Conservation (phyloP, 2,888 invertebrate genomes). For the Poecilus cupreus region DNA sequence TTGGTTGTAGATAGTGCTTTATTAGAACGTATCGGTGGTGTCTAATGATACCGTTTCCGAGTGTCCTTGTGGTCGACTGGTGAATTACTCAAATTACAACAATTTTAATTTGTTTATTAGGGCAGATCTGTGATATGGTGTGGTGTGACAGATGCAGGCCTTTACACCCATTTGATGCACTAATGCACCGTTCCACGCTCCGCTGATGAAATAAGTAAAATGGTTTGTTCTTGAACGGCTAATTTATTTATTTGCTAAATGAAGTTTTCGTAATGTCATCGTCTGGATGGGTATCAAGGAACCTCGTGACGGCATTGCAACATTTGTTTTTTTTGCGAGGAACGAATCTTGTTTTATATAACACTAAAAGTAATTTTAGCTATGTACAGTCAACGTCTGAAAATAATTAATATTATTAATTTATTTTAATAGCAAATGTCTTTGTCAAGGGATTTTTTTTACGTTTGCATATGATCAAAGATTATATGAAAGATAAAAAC, state of each 20-base stretch:
- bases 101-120: slow-evolving; percentile 40
- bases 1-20: not conserved
- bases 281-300: not conserved
- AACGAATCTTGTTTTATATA: too few species aligned
- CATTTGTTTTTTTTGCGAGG: too few species aligned
- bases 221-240: slow-evolving; percentile 36
- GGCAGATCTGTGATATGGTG: slow-evolving; percentile 27
- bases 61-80: slow-evolving; percentile 2
- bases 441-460: too few species aligned
- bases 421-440: too few species aligned
- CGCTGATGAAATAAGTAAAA: slow-evolving; percentile 14
- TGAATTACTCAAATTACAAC: slow-evolving; percentile 7
- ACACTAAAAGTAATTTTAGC: too few species aligned
- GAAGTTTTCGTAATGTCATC: slow-evolving; percentile 9
- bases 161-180: slow-evolving; percentile 19
- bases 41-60: slow-evolving; percentile 13
- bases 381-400: too few species aligned
- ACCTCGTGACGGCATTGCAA: not conserved
- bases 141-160: not conserved
- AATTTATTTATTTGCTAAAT: slow-evolving; percentile 20
- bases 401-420: too few species aligned
- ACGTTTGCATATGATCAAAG: too few species aligned
- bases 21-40: slow-evolving; percentile 18
- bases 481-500: too few species aligned
- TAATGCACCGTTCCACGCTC: slow-evolving; percentile 30